Evolutionary conservation across 2,888 invertebrate genomes (phyloP), one percentile per base, ranked within the genome.

Genomic region (Parasteatoda lunata): DNA sequence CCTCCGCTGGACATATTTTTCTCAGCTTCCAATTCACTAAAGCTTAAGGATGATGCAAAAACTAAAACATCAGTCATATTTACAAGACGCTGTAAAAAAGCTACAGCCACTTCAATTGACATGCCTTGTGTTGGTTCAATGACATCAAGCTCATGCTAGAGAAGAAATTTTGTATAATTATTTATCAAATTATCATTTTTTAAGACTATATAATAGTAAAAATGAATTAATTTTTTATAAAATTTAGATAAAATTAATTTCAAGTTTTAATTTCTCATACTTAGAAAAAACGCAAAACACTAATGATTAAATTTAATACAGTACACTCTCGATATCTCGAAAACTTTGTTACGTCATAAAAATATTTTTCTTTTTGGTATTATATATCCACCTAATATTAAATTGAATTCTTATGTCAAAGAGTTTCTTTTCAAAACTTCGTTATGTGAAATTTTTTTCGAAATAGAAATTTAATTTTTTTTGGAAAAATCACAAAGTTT

Each of bases 1-100:
- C 99, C 99, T n/a, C 99, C 99, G 91, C 97, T 97, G 75, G 98
- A 98, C 99, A 99, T 99, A 92, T 99, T 99, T 93, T 99, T 99
- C 93, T 99, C 99, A 0, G 98, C 97, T 93, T 99, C 99, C 70
- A 99, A 93, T 92, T 99, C 99, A 49, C 97, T 97, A 91, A 99
- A 99, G 93, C 98, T 98, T 84, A 99, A 94, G 3, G 98, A 97
- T 91, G 98, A 98, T 84, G 99, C 98, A 93, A 99, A 99, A 90
- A 99, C 98, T 52, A 99, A 94, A 70, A 99, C 98, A 91, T 99
- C 99, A 0, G 98, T 98, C 96, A 99, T 97, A 92, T 98, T 97
- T 90, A 99, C 98, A 90, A 99, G 94, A 84, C 99, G 94, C 92
- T 98, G 98, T n/a, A 99, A 94, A 93, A 99, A 98, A 9, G 97